These are phyloP conservation scores for Piscicola geometra DNA, from an alignment of 2,888 invertebrate species.

Conservation along the genomic window DNA sequence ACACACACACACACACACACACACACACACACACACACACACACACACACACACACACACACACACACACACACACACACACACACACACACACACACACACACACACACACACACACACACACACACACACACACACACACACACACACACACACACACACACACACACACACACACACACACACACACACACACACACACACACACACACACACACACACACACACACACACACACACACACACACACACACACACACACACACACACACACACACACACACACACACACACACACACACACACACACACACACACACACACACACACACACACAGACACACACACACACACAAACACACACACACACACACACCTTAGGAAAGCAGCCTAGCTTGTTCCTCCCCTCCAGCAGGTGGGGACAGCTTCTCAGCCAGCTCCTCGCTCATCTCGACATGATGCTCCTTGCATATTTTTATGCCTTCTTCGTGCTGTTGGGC, in stretches of 20 bases:
- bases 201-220: conserved; percentile 19
- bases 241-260: conserved; percentile 19
- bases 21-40: conserved; percentile 19
- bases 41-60: conserved; percentile 19
- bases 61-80: conserved; percentile 19
- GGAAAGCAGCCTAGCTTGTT: conserved; percentile 55
- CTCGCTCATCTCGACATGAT: conserved; percentile 79
- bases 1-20: conserved; percentile 19
- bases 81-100: conserved; percentile 19
- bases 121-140: conserved; percentile 19
- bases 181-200: conserved; percentile 19
- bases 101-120: conserved; percentile 19
- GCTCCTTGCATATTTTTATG: conserved; percentile 75
- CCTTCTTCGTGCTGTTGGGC: conserved; percentile 71
- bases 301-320: conserved; percentile 27
- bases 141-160: conserved; percentile 19
- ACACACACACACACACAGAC: conserved; percentile 17
- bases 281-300: conserved; percentile 21
- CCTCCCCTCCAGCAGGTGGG: conserved; percentile 61
- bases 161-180: conserved; percentile 19
- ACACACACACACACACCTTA: conserved; percentile 4
- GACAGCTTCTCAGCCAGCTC: conserved; percentile 82
- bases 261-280: conserved; percentile 19
- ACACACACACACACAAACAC: too few relatives aligned
- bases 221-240: conserved; percentile 19